Evolutionary conservation across 2,888 invertebrate genomes (phyloP).

Genomic region (Cylindroiulus punctatus): DNA sequence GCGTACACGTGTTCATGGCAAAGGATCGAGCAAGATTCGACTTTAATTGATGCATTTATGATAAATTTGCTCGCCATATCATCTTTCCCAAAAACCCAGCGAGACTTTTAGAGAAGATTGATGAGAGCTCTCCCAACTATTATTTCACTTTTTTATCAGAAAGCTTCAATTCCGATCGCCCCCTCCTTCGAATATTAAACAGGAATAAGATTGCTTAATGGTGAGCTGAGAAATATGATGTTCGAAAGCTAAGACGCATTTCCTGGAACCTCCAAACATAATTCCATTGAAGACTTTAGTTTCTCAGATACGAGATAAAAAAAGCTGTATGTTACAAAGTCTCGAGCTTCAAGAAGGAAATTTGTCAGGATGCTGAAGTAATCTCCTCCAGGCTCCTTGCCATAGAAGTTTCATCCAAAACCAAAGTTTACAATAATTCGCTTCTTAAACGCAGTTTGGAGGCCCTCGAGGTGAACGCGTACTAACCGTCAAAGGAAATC

Average conservation of each 20-base stretch:
- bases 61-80: constrained; percentile 27
- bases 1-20: background rate
- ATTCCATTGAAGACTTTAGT: background rate
- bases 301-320: background rate
- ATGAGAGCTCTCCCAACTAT: constrained; percentile 17
- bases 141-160: constrained; percentile 33
- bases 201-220: constrained; percentile 18
- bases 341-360: constrained; percentile 13
- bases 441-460: background rate
- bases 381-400: constrained; percentile 4
- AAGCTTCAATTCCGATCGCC: constrained; percentile 27
- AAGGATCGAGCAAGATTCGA: background rate
- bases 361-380: constrained; percentile 21
- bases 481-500: background rate
- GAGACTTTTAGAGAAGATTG: constrained; percentile 5
- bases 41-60: constrained; percentile 44
- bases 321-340: background rate
- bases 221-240: constrained; percentile 10
- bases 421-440: background rate
- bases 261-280: background rate
- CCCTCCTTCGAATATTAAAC: constrained; percentile 34
- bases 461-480: background rate
- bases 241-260: background rate
- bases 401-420: constrained; percentile 1
- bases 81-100: background rate